These are phyloP conservation scores for Drosophila rhopaloa DNA, from an alignment of 1,140 invertebrate genomes.

Conservation along the genomic window DNA sequence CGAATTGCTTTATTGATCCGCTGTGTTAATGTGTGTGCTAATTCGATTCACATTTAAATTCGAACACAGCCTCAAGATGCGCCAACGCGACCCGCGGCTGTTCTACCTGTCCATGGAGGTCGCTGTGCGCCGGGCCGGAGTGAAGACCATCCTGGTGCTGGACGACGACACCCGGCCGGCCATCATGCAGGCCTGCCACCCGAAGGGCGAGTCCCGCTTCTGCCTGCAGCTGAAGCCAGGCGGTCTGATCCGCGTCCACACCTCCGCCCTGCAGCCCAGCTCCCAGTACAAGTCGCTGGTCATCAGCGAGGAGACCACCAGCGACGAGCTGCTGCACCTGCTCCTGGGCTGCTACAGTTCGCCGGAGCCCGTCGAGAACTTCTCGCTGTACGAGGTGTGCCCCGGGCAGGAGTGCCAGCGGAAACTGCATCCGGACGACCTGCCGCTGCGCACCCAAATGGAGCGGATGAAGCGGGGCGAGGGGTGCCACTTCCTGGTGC, in stretches of 20 bases:
- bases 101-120: conserved; percentile 98
- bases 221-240: conserved; percentile 93
- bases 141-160: conserved; percentile 92
- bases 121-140: conserved; percentile 91
- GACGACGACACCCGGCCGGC: conserved; percentile 95
- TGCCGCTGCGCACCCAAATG: conserved; percentile 92
- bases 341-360: conserved; percentile 94
- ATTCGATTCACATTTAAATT: background rate
- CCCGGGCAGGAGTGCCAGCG: conserved; percentile 91
- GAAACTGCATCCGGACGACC: conserved; percentile 93
- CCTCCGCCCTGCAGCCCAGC: conserved; percentile 94
- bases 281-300: conserved; percentile 96
- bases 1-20: background rate
- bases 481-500: conserved; percentile 91
- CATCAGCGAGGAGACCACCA: conserved; percentile 95
- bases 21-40: background rate
- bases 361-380: conserved; percentile 92
- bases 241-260: conserved; percentile 95
- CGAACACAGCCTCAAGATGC: conserved; percentile 88
- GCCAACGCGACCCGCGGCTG: conserved; percentile 95
- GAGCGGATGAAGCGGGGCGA: conserved; percentile 88
- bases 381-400: conserved; percentile 94
- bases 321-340: conserved; percentile 94
- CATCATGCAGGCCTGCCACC: conserved; percentile 95
- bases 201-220: conserved; percentile 95